Conservation (phyloP, 2,888 invertebrate species). For the Drosophila falleni region DNA sequence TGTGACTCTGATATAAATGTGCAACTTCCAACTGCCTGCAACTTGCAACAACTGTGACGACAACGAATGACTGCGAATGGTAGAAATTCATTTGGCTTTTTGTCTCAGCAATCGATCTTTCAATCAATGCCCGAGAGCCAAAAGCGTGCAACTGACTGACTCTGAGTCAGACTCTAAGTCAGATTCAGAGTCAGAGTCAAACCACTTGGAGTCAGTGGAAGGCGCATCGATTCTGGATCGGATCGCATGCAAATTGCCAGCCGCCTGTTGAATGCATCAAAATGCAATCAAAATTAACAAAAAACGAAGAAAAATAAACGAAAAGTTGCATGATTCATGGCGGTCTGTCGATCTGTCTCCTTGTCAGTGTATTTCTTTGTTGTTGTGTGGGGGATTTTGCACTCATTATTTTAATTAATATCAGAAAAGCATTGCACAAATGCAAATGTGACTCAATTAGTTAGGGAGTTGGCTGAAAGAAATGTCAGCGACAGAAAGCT, state of each 20-base stretch:
- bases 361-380: conserved; percentile 25
- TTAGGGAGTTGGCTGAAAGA: conserved; percentile 46
- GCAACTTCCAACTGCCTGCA: conserved; percentile 43
- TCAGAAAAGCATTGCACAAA: conserved; percentile 50
- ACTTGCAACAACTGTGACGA: conserved; percentile 39
- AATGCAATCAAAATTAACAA: conserved; percentile 82
- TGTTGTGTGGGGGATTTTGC: conserved; percentile 27
- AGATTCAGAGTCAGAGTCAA: neutral
- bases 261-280: conserved; percentile 74
- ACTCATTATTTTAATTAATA: conserved; percentile 76
- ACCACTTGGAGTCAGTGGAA: conserved; percentile 13
- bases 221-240: conserved; percentile 47
- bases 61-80: conserved; percentile 27
- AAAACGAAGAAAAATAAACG: neutral
- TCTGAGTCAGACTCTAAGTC: conserved; percentile 1
- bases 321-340: conserved; percentile 56
- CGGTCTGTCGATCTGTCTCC: conserved; percentile 23
- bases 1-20: conserved; percentile 54
- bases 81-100: conserved; percentile 74
- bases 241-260: conserved; percentile 67
- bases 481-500: conserved; percentile 54
- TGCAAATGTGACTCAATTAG: conserved; percentile 73
- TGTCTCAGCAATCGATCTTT: conserved; percentile 80
- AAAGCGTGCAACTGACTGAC: conserved; percentile 58
- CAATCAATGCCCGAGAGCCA: conserved; percentile 76